Evolutionary conservation across 2,113 vertebrate genomes (phyloP).

Genomic region (Megalops atlanticus): DNA sequence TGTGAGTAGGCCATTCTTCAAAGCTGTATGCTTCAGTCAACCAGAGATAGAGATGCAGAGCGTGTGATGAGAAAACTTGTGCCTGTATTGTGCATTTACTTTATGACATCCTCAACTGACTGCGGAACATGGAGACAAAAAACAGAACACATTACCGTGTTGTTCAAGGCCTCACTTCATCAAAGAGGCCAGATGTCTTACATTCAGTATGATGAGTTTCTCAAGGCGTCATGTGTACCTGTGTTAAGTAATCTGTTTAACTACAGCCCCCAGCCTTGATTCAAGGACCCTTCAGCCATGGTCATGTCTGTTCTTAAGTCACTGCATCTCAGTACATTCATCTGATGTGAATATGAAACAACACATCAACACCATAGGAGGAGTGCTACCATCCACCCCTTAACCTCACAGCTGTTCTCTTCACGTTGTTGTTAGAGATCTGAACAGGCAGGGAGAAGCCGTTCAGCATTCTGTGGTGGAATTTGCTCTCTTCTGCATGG

Average conservation of each 20-base stretch:
- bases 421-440: neutral
- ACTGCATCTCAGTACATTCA: neutral
- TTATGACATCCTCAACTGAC: too few species aligned
- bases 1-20: too few species aligned
- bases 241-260: neutral
- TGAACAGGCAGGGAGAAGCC: neutral
- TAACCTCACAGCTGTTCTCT: neutral
- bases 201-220: neutral
- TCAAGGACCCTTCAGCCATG: neutral
- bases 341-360: neutral
- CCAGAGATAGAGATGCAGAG: too few species aligned
- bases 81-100: too few species aligned
- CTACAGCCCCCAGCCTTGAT: neutral
- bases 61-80: too few species aligned
- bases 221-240: neutral
- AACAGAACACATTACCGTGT: too few species aligned
- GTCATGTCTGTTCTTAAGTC: neutral
- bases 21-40: too few species aligned
- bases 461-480: slow-evolving; percentile 8
- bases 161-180: too few species aligned
- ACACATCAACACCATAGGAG: neutral
- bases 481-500: slow-evolving; percentile 15
- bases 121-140: too few species aligned
- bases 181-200: too few species aligned
- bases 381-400: neutral